Evolutionary conservation across 2,888 invertebrate genomes (phyloP).

Genomic region (Allophyes oxyacanthae): DNA sequence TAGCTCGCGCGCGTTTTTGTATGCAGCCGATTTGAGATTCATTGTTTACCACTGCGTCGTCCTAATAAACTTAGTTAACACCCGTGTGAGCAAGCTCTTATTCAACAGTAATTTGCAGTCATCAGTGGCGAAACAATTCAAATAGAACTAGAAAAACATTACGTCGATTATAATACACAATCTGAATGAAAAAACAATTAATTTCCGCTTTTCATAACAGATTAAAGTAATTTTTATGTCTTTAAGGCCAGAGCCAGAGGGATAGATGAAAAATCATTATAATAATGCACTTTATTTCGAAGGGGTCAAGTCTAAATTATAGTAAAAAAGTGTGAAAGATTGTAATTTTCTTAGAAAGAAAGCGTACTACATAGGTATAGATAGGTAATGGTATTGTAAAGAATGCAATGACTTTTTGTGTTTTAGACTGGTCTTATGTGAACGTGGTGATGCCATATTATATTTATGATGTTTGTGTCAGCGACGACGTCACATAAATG

Average conservation of each 20-base stretch:
- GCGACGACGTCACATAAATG: no score
- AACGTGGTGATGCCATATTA: no score
- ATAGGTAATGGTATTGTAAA: slow-evolving; percentile 8
- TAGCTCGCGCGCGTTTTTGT: no score
- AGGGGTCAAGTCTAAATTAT: slow-evolving; percentile 11
- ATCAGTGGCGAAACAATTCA: slow-evolving; percentile 2
- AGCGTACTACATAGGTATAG: slow-evolving; percentile 43
- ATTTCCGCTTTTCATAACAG: slow-evolving; percentile 34
- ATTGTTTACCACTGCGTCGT: no score
- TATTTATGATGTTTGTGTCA: no score
- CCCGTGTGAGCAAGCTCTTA: no score
- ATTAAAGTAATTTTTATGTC: slow-evolving; percentile 53
- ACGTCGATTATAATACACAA: slow-evolving; percentile 7
- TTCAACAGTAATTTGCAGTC: background rate
- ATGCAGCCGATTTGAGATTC: no score
- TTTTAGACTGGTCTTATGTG: no score
- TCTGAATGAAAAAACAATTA: slow-evolving; percentile 17
- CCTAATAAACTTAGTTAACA: no score
- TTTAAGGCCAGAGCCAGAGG: slow-evolving; percentile 51
- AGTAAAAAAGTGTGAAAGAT: slow-evolving; percentile 7
- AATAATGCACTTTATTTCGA: slow-evolving; percentile 9
- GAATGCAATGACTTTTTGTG: slow-evolving; percentile 31
- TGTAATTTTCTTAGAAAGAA: slow-evolving; percentile 43
- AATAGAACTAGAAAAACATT: background rate
- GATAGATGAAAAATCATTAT: background rate